Evolutionary conservation across 2,797 vertebrate species (phyloP).

Genomic region (Intellagama lesueurii): DNA sequence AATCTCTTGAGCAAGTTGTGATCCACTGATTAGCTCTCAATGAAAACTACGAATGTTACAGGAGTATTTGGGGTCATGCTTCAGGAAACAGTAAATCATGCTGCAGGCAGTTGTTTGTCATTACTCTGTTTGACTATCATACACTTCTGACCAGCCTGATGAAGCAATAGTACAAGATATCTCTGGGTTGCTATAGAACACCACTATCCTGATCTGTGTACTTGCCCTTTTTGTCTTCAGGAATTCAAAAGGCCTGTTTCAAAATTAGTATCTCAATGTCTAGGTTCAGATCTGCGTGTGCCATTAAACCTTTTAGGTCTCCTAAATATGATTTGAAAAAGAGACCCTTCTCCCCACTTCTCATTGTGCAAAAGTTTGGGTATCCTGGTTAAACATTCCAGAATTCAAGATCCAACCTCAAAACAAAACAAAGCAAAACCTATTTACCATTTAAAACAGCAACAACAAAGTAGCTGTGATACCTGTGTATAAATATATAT

Average conservation of each 20-base stretch:
- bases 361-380: neutral
- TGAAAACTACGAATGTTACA: neutral
- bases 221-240: neutral
- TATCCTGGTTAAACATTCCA: neutral
- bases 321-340: neutral
- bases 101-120: neutral
- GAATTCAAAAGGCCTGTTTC: neutral
- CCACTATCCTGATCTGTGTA: neutral
- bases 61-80: neutral
- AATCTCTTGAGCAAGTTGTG: neutral
- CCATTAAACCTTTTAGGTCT: too few relatives aligned
- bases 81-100: neutral
- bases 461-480: too few relatives aligned
- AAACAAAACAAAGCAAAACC: too few relatives aligned
- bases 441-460: too few relatives aligned
- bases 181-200: neutral
- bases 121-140: neutral
- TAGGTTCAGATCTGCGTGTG: too few relatives aligned
- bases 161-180: neutral
- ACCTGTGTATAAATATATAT: too few relatives aligned
- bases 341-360: neutral
- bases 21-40: neutral
- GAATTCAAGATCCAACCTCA: too few relatives aligned
- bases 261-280: too few relatives aligned
- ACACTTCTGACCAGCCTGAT: neutral